Evolutionary conservation across 2,888 invertebrate species (phyloP).

Genomic region (Aphodius granarius): DNA sequence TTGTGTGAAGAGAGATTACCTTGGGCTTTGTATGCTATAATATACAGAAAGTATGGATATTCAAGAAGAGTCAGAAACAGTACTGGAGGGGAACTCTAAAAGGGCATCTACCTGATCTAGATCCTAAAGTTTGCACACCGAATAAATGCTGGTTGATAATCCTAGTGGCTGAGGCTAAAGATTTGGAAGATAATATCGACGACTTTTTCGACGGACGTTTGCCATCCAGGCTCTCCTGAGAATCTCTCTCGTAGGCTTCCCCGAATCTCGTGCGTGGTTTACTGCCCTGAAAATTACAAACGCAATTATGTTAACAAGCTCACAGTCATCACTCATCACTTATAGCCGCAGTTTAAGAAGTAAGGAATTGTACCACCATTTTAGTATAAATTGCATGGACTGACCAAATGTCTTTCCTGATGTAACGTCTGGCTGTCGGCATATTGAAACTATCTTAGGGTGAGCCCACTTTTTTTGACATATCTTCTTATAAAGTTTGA

Average conservation of each 20-base stretch:
- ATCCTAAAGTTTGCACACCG: slow-evolving; percentile 61
- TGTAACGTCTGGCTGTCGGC: no score
- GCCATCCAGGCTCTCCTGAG: slow-evolving; percentile 59
- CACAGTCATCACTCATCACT: no score
- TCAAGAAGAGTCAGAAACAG: background rate
- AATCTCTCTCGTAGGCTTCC: slow-evolving; percentile 53
- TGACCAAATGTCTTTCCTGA: no score
- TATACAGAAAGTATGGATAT: background rate
- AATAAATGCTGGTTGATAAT: slow-evolving; percentile 75
- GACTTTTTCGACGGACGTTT: slow-evolving; percentile 54
- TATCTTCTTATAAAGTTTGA: no score
- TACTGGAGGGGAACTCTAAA: background rate
- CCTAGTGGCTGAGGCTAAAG: slow-evolving; percentile 70
- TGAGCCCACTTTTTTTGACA: no score
- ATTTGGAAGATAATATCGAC: slow-evolving; percentile 65
- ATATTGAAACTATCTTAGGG: no score
- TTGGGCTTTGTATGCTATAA: background rate
- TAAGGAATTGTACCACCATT: no score
- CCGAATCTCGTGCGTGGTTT: slow-evolving; percentile 56
- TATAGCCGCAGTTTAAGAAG: background rate
- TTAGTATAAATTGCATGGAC: no score
- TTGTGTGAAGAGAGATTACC: background rate
- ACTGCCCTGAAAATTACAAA: slow-evolving; percentile 36
- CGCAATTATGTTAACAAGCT: no score
- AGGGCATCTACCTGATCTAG: slow-evolving; percentile 49